Evolutionary conservation across 1,140 invertebrate genomes (phyloP), one percentile per base, ranked within the genome.

Genomic region (Dreissena polymorpha): DNA sequence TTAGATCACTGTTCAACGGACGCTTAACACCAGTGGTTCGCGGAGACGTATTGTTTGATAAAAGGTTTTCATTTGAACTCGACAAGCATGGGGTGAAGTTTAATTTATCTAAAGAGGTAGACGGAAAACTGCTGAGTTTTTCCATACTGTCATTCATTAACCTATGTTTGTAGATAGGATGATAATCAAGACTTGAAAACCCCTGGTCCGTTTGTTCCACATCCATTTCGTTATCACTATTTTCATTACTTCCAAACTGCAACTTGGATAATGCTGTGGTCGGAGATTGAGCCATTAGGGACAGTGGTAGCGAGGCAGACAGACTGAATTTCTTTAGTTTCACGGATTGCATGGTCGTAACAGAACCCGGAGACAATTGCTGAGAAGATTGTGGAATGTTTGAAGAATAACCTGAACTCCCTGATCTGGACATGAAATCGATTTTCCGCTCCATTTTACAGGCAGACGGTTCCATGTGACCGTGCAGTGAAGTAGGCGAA

Each of bases 201-300:
- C 49, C 21, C 53, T 39, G 50, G n/a, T 13, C 16, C 0, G n/a
- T 29, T 3, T 82, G 57, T 67, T 55, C 39, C 10, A 55, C 29
- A 63, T 74, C 71, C 71, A 74, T 87, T 67, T 82, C 71, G 57
- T 21, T 82, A 55, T 82, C 79, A 68, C 79, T 82, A 49, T 82
- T 82, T 74, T 83, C 82, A 64, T 65, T 83, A 50, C 89, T 89
- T 49, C 88, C 89, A 77, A 94, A 94, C 80, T 92, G 92, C 10
- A 94, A 88, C 69, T 91, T 88, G 0, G 93, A 90, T 68, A 94
- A 86, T 13, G 93, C 93, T 51, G 92, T 91, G 51, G 93, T 93
- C 29, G 92, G 93, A 39, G 92, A 94, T 83, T 76, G 86, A 51
- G 85, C 88, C 80, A 81, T 49, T 53, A 76, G 60, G 12, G 72